These are phyloP conservation scores for Bedellia somnulentella DNA, from an alignment of 2,888 invertebrate species.

Conservation along the genomic window DNA sequence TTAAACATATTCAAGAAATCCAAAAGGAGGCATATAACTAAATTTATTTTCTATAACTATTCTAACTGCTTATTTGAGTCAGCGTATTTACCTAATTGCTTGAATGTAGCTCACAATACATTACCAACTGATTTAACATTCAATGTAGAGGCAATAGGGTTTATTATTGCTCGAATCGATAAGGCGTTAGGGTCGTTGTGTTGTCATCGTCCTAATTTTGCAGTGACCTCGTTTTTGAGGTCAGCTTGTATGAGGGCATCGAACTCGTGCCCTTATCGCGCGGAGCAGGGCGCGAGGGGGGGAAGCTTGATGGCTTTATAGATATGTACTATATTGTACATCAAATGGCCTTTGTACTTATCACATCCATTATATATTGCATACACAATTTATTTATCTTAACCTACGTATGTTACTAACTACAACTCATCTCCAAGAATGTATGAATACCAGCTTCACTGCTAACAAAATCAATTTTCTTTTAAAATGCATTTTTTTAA, in stretches of 20 bases:
- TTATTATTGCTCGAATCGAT: slow-evolving; percentile 24
- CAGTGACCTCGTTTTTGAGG: slow-evolving; percentile 74
- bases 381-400: too few species aligned
- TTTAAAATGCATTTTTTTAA: too few species aligned
- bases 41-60: too few species aligned
- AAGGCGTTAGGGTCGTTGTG: slow-evolving; percentile 50
- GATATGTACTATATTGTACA: too few species aligned
- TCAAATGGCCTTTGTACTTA: too few species aligned
- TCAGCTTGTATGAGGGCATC: slow-evolving; percentile 64
- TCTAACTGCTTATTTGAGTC: slow-evolving; percentile 45
- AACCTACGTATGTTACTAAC: too few species aligned
- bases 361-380: too few species aligned
- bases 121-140: slow-evolving; percentile 17
- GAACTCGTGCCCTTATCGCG: slow-evolving; percentile 61
- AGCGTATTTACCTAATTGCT: slow-evolving; percentile 61
- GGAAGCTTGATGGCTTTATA: slow-evolving; percentile 17
- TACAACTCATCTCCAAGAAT: too few species aligned
- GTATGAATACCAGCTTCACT: too few species aligned
- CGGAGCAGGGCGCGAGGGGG: slow-evolving; percentile 17
- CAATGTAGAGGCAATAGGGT: slow-evolving; percentile 19
- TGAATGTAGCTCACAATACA: slow-evolving; percentile 47
- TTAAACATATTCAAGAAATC: too few species aligned
- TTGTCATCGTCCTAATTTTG: slow-evolving; percentile 63
- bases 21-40: too few species aligned
- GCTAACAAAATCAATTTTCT: too few species aligned